Percentiles rank a stretch among this genome's conserved stretches.
phyloP scores from a whole-genome alignment of 2,888 invertebrate species.

The Eupithecia inturbata region DNA sequence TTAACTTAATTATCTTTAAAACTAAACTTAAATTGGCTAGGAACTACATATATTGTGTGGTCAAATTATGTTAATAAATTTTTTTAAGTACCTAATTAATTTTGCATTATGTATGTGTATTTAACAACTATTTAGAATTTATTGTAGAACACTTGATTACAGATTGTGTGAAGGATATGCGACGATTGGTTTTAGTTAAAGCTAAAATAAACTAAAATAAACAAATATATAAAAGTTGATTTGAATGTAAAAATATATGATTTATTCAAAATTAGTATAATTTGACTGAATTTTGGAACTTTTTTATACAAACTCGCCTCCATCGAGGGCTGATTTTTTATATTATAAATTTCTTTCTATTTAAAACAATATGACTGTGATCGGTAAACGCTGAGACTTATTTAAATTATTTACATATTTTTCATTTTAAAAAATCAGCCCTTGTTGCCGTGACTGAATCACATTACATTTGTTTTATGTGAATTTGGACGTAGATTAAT shows the following conservation, averaged over 20 bases:
- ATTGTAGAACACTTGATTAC: background rate
- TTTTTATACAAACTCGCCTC: background rate
- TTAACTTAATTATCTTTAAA: background rate
- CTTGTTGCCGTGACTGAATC: slow-evolving; percentile 62
- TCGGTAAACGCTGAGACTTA: slow-evolving; percentile 51
- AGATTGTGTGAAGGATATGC: background rate
- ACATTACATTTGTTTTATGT: slow-evolving; percentile 81
- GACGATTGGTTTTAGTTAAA: background rate
- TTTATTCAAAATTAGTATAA: background rate
- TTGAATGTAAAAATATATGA: background rate
- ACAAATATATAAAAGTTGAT: background rate
- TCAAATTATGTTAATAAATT: background rate
- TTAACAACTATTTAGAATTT: background rate
- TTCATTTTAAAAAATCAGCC: slow-evolving; percentile 63
- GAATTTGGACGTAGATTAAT: slow-evolving; percentile 60
- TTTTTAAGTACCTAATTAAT: background rate
- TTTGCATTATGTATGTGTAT: background rate
- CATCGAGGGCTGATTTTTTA: slow-evolving; percentile 61
- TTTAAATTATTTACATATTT: slow-evolving; percentile 50
- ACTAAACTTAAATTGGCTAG: background rate
- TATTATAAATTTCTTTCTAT: slow-evolving; percentile 29
- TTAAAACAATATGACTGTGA: slow-evolving; percentile 54
- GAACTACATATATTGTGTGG: background rate
- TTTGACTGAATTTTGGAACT: slow-evolving; percentile 18
- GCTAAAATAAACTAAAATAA: background rate